A percentile compares a stretch with the other conserved stretches of the same genome.
Evolutionary conservation across 2,888 invertebrate genomes (phyloP).

Genomic region (Steinernema scapterisci): DNA sequence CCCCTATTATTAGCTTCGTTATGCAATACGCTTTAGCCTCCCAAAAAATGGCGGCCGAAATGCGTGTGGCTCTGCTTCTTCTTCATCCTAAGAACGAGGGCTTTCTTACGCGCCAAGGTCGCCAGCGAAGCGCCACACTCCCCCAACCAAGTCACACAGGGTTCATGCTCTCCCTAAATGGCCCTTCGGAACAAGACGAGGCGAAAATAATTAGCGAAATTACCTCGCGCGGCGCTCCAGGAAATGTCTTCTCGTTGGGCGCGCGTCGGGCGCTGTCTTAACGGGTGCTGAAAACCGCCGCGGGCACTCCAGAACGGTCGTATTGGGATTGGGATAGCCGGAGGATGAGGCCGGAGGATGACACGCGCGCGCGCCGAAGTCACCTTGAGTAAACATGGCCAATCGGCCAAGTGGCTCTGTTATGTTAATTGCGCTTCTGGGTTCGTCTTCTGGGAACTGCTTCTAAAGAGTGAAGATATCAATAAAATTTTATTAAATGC

Average conservation of each 20-base stretch:
- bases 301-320: not conserved
- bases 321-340: not conserved
- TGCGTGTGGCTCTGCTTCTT: slow-evolving; percentile 7
- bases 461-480: not conserved
- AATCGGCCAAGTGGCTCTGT: too few relatives aligned
- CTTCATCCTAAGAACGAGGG: not conserved
- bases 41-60: not conserved
- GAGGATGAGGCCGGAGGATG: not conserved
- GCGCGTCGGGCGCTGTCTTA: not conserved
- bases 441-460: too few relatives aligned
- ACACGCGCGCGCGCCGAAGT: too few relatives aligned
- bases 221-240: slow-evolving; percentile 24
- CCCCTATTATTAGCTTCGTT: slow-evolving; percentile 1
- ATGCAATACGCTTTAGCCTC: not conserved
- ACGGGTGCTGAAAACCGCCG: not conserved
- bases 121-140: not conserved
- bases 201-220: slow-evolving; percentile 27
- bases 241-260: not conserved
- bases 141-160: not conserved
- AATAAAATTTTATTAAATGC: slow-evolving; percentile 14
- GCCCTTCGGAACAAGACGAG: not conserved
- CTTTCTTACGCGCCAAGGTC: not conserved
- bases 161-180: slow-evolving; percentile 7
- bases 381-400: slow-evolving; percentile 24
- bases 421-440: too few relatives aligned